Base-by-base conservation (phyloP, 2,888 invertebrate genomes). In the Cephonodes hylas region DNA sequence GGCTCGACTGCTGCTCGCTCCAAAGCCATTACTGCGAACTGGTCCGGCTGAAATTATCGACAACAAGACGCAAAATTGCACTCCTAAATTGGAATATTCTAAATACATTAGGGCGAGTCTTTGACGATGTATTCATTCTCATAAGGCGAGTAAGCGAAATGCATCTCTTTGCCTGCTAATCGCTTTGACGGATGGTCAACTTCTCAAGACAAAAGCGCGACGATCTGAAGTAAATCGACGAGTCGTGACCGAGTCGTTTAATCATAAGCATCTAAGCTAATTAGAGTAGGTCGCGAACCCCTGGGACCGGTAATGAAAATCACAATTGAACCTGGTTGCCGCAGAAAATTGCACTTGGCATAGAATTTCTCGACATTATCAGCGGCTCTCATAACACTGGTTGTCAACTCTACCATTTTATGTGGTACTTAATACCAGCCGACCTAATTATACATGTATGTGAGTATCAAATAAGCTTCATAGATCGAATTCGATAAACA, bases 251-350 rank as follows among this genome's bases (percentile, higher is more conserved):
- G 75, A 77, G 81, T 83, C 83, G 84, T 91, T 91, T 89, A 88
- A 91, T 91, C 85, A 91, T 89, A 90, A 91, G 85, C 85, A 89
- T 89, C 88, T 83, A 81, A 84, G 86, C 84, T 91, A 92, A 92
- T 92, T 91, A 91, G 88, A 91, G 83, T 89, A 87, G 89, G 88
- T 89, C 87, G 86, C 85, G 87, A 89, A 88, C 88, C 88, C 80
- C 74, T 80, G 85, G 79, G 86, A 87, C 83, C 84, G 73, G 85
- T 91, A 90, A 91, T 89, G 89, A 90, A 91, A 91, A 88, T 90
- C 81, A 87, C 88, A 86, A 88, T 85, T 85, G 86, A 87, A 87
- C 83, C 84, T 84, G 82, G 84, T 86, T 85, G 81, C 79, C 65
- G 71, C 72, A 79, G 85, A 85, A 90, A 90, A 91, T 90, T 91